Base-by-base conservation (phyloP, 2,113 vertebrate species). In the Peromyscus maniculatus region DNA sequence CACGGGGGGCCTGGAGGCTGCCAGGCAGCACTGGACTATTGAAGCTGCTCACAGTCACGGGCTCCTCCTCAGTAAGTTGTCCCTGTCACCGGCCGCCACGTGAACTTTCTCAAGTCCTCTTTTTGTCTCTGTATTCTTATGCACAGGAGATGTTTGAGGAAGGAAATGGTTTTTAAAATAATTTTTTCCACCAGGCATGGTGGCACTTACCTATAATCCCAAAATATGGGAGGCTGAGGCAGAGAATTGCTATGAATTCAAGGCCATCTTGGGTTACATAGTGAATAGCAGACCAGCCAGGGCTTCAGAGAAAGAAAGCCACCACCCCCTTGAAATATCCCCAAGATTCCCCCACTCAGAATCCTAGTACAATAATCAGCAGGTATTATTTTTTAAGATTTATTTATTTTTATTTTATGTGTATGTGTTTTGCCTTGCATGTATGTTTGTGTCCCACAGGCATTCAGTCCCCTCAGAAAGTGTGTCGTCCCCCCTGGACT, bases 11-110 rank as follows among this genome's bases (percentile, higher is more conserved):
- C 97, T 98, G 22, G 99, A 99, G 89, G 94, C 97, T 79, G 82
- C 97, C 75, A 98, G 98, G 87, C 99, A 98, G 91, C 98, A 93
- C 13, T 98, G 98, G 91, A 97, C 97, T 86, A n/a, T 98, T 94
- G 97, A 98, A 93, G 92, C 98, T 3, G 98, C 99, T 95, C 97
- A 98, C n/a, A 98, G 57, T 87, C 98, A 98, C 24, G 99, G 99
- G 39, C 91, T 98, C 39, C 98, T 99, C 36, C 99, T 99, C 89
- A 98, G 99, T 99, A 99, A 95, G 97, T 84, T 87, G 67, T 80
- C 2, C 67, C 92, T 77, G 86, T 71, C 75, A 95, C 62, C 67
- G 64, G 24, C 46, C 39, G 52, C 84, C 43, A 12, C 1, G 95
- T 93, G 11, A 15, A n/a, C 39, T 91, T 91, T 31, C 62, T 9